Base-by-base conservation (phyloP, 2,113 vertebrate species). In the Eurystomus gularis region DNA sequence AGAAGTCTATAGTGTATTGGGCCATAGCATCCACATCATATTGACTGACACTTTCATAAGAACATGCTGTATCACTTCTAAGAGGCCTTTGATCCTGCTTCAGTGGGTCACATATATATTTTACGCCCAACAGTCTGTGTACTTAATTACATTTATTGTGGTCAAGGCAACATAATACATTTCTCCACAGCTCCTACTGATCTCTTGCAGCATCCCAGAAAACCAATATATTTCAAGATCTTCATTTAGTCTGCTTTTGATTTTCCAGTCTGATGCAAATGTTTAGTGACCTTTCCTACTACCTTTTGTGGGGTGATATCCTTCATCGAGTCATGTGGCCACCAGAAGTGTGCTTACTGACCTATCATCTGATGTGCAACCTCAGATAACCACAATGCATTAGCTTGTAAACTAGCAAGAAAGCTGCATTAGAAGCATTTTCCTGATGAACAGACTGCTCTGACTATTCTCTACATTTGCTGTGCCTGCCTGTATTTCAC, bases 181-280 rank as follows among this genome's bases (percentile, higher is more conserved):
- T 82, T 51, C 13, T 64, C 7, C 48, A 48, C 35, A 83, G 40
- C 9, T 64, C 75, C 55, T 26, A 49, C 31, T 0, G 18, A 51
- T 21, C 46, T 79, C 77, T 48, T 35, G 11, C 52, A 82, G 8
- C 93, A 44, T 42, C 52, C 69, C 65, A 61, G 54, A 37, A 55
- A 80, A 85, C 10, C 17, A 78, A 18, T 17, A 16, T 62, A 25
- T 16, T 72, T 93, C 73, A 79, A 79, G 40, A 65, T 51, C 21
- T n/a, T 75, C 3, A 73, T 92, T 73, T 73, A 68, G 26, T 13
- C 20, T 80, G 25, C 12, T 94, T 90, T 87, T 68, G 31, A 46
- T 92, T 93, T 93, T 93, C 66, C 78, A 72, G 54, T 66, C 66
- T 28, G 58, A 62, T 88, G 87, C n/a, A 92, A 90, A 80, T 64